Evolutionary conservation across 1,140 invertebrate species (phyloP).

Genomic region (Euwallacea fornicatus): DNA sequence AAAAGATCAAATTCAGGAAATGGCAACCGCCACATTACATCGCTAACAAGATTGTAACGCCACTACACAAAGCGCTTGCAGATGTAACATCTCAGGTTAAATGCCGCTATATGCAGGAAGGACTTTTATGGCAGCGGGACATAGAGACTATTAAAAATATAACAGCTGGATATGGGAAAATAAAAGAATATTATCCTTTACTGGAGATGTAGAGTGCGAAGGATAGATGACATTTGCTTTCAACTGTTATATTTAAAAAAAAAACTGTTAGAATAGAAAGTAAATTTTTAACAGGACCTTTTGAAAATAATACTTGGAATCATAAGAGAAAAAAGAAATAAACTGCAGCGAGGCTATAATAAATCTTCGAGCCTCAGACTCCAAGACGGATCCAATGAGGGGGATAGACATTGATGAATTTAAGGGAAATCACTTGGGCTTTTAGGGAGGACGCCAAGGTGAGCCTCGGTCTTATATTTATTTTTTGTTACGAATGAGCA

Average conservation of each 20-base stretch:
- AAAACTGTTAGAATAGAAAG: background rate
- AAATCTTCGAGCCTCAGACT: slow-evolving; percentile 13
- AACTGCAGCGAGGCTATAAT: background rate
- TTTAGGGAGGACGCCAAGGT: background rate
- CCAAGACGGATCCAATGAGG: slow-evolving; percentile 18
- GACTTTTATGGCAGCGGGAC: background rate
- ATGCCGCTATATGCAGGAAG: slow-evolving; percentile 1
- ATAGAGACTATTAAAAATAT: slow-evolving; percentile 5
- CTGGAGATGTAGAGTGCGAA: background rate
- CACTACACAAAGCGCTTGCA: background rate
- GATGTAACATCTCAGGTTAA: slow-evolving; percentile 4
- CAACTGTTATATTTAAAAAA: background rate
- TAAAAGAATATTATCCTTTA: background rate
- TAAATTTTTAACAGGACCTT: no score
- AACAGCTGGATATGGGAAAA: slow-evolving; percentile 4
- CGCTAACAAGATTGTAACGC: slow-evolving; percentile 5
- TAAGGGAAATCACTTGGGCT: slow-evolving; percentile 16
- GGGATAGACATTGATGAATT: slow-evolving; percentile 22
- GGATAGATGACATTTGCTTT: no score
- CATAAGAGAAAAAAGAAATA: background rate
- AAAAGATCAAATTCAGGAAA: no score
- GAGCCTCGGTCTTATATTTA: background rate
- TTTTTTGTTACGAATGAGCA: no score
- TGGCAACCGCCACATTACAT: background rate
- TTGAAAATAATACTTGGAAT: no score